These are phyloP conservation scores for Sarcophaga variegata DNA, from an alignment of 2,888 invertebrate species.

Conservation along the genomic window DNA sequence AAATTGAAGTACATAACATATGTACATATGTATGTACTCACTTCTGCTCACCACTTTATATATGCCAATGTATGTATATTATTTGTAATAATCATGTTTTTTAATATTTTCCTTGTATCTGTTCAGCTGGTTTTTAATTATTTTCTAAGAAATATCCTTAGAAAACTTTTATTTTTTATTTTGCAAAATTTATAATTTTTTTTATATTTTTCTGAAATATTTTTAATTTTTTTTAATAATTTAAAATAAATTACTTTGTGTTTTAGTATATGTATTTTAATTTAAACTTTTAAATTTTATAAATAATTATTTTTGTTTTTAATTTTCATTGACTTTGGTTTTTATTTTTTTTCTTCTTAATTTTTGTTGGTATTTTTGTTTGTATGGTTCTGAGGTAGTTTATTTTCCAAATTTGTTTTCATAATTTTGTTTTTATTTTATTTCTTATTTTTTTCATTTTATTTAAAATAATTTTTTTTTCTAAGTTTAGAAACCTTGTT, in stretches of 20 bases:
- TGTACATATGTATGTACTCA: too few species aligned
- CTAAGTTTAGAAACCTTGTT: slow-evolving; percentile 25
- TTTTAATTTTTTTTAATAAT: too few species aligned
- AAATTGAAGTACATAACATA: too few species aligned
- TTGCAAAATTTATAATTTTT: slow-evolving; percentile 6
- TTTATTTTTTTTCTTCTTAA: slow-evolving; percentile 16
- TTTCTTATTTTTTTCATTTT: neutral
- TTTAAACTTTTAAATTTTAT: slow-evolving; percentile 10
- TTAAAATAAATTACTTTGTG: slow-evolving; percentile 43
- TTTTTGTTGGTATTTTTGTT: slow-evolving; percentile 25
- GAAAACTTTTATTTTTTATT: neutral
- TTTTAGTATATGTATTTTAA: neutral
- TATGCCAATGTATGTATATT: too few species aligned
- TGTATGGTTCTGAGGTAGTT: slow-evolving; percentile 61
- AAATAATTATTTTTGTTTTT: slow-evolving; percentile 3
- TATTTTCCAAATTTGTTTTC: slow-evolving; percentile 57
- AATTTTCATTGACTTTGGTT: neutral
- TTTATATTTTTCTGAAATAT: neutral
- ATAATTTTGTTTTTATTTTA: slow-evolving; percentile 35
- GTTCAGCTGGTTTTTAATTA: neutral
- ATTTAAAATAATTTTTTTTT: neutral
- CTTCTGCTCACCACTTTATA: too few species aligned
- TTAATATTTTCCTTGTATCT: neutral
- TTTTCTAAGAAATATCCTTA: neutral
- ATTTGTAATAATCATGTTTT: neutral